These are phyloP conservation scores for Naja naja DNA, from an alignment of 2,113 vertebrate species.

Conservation along the genomic window DNA sequence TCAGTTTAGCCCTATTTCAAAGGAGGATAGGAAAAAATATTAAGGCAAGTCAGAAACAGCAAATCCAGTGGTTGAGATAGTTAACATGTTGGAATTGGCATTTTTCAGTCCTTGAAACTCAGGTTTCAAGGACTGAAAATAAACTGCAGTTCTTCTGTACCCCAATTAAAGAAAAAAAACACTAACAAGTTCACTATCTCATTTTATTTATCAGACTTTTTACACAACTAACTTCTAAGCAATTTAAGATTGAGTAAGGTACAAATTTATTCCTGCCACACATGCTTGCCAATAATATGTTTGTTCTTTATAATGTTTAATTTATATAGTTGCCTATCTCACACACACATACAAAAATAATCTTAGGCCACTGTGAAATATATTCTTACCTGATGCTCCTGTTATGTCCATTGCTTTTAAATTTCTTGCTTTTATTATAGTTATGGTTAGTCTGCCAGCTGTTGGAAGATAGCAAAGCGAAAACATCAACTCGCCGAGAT, in stretches of 20 bases:
- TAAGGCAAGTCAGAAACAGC: background rate
- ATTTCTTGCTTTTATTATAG: slow-evolving; percentile 96
- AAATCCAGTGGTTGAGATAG: background rate
- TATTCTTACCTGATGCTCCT: slow-evolving; percentile 88
- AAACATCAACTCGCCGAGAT: slow-evolving; percentile 98
- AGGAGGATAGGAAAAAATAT: too few relatives aligned
- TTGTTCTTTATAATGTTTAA: background rate
- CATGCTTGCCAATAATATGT: background rate
- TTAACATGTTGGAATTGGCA: background rate
- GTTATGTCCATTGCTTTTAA: slow-evolving; percentile 99
- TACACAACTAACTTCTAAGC: background rate
- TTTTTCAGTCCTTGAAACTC: background rate
- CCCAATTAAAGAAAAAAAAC: background rate
- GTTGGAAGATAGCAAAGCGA: slow-evolving; percentile 98
- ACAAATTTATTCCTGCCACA: background rate
- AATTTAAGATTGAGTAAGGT: background rate
- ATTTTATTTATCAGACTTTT: background rate
- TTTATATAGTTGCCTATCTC: background rate
- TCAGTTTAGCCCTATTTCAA: background rate
- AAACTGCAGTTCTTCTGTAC: background rate
- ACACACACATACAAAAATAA: background rate
- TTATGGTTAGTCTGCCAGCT: slow-evolving; percentile 95
- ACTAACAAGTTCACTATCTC: background rate
- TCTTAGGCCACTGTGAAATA: background rate
- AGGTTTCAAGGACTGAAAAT: background rate